These are phyloP conservation scores for Scaptodrosophila latifasciaeformis DNA, from an alignment of 2,888 invertebrate species.

Conservation along the genomic window DNA sequence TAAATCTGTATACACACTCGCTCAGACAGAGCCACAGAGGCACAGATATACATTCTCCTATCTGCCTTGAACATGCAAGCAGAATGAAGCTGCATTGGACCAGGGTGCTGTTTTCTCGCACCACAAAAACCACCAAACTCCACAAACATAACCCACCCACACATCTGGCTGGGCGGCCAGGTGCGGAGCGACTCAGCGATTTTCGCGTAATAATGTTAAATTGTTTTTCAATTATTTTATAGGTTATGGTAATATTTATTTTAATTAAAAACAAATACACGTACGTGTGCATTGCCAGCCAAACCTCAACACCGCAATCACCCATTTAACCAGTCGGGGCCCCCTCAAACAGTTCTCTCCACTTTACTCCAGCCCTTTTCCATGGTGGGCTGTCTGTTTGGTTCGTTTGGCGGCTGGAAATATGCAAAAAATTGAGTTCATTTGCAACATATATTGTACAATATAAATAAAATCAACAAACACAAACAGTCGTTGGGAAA, in stretches of 20 bases:
- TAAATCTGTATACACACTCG: conserved; percentile 33
- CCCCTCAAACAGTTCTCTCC: too few species aligned
- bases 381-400: not conserved
- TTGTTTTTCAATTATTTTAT: conserved; percentile 71
- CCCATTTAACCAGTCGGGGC: not conserved
- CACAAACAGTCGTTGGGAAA: too few species aligned
- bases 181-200: not conserved
- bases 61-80: not conserved
- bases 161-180: too few species aligned
- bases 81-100: too few species aligned
- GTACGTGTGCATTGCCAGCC: not conserved
- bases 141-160: too few species aligned
- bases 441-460: conserved; percentile 20
- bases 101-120: too few species aligned
- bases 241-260: conserved; percentile 67
- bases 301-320: not conserved
- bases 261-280: conserved; percentile 68
- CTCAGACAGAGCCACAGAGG: not conserved
- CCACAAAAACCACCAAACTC: too few species aligned
- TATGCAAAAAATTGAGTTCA: conserved; percentile 16
- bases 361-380: too few species aligned
- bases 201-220: conserved; percentile 53
- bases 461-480: conserved; percentile 15
- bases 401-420: not conserved
- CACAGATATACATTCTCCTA: not conserved